Evolutionary conservation across 2,797 vertebrate genomes (phyloP), one percentile per base, ranked within the genome.

Genomic region (Perodicticus potto): DNA sequence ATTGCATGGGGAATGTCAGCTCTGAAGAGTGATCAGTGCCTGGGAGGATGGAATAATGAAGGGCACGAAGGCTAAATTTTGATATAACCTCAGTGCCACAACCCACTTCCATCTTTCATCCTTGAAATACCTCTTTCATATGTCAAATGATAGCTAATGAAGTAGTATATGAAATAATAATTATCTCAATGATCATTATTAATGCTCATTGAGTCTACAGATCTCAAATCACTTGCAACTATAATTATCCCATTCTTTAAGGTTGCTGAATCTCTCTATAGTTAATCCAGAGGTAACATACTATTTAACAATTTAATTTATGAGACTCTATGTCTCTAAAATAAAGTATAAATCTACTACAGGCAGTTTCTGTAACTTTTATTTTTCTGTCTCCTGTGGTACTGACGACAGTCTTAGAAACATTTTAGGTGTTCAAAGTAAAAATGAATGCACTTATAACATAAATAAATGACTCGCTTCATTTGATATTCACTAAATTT

Each of bases 1-100:
- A 97, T 96, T 96, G 83, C 67, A 78, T 23, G 87, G 73, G 37
- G 96, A 95, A 95, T 89, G 92, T 94, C 91, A 96, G 57, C 59
- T 59, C 88, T 78, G 83, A 96, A 89, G 59, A 96, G 74, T 63
- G 74, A 95, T 95, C 82, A 93, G 92, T 45, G 57, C 67, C 73
- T 85, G 34, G 9, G 25, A 97, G 87, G 7, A 95, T 73, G 78
- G 32, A 94, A 92, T 93, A 96, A 87, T 88, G 80, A 91, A 92
- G 70, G 59, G 19, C n/a, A 77, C 32, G 45, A 96, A 93, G 81
- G 87, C 82, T 95, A 81, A 90, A 84, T 93, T 93, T 72, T 94
- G 90, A 93, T 77, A 73, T 67, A 90, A 92, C 43, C 73, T 86
- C 53, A 45, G 34, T 77, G 82, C 59, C 76, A 81, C 72, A 84